These are phyloP conservation scores for Platyscelio sp. DNA, from an alignment of 2,888 invertebrate species.

Conservation along the genomic window DNA sequence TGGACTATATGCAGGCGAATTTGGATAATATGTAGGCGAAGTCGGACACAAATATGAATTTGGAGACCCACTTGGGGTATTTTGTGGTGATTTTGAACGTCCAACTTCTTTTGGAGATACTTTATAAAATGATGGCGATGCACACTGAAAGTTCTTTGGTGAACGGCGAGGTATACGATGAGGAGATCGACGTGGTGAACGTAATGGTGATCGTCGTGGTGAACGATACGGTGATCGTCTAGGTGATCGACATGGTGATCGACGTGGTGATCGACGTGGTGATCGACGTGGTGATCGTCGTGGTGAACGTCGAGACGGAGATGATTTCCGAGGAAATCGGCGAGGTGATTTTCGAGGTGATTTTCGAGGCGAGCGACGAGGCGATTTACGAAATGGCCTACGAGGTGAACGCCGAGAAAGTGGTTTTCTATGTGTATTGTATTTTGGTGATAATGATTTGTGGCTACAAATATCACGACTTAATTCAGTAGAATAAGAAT, in stretches of 20 bases:
- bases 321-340: no score
- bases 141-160: slow-evolving; percentile 73
- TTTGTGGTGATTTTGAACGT: slow-evolving; percentile 57
- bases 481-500: not conserved
- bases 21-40: slow-evolving; percentile 8
- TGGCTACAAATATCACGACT: slow-evolving; percentile 7
- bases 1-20: no score
- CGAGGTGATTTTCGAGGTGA: slow-evolving; percentile 24
- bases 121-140: slow-evolving; percentile 77
- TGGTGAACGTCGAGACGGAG: slow-evolving; percentile 76
- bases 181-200: no score
- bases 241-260: no score
- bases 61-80: no score
- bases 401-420: slow-evolving; percentile 28
- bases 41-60: no score
- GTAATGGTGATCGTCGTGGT: no score
- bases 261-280: no score
- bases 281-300: slow-evolving; percentile 76
- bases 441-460: slow-evolving; percentile 48
- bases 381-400: no score
- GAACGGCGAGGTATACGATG: no score
- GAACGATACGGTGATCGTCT: no score
- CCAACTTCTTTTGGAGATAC: slow-evolving; percentile 56
- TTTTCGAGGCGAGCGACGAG: slow-evolving; percentile 4
- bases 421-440: slow-evolving; percentile 21